Conservation (phyloP, 2,797 vertebrate species). For the Pangasius sanitwongsei region DNA sequence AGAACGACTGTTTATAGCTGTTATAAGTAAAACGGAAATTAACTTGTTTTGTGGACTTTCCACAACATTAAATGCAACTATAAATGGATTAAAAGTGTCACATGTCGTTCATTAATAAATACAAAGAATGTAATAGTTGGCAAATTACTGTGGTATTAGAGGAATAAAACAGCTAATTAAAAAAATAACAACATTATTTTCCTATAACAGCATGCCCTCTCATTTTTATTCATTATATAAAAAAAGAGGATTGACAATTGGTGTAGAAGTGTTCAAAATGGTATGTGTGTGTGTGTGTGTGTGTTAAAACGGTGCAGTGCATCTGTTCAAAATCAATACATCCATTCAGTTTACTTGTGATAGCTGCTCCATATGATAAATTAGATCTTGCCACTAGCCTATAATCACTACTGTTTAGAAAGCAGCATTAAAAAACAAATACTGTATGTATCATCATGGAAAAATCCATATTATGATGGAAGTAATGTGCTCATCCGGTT, state of each 20-base stretch:
- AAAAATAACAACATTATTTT: neutral
- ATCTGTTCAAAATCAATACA: constrained; percentile 35
- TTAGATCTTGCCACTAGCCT: neutral
- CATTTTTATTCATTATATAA: neutral
- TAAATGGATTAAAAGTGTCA: constrained; percentile 1
- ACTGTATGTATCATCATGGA: neutral
- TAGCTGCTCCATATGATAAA: neutral
- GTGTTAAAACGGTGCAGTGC: neutral
- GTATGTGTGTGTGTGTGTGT: neutral
- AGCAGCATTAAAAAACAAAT: constrained; percentile 5
- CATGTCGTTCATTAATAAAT: neutral
- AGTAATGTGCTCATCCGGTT: neutral
- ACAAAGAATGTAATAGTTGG: neutral
- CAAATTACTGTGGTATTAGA: neutral
- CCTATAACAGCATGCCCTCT: neutral
- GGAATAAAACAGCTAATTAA: neutral
- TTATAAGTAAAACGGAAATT: neutral
- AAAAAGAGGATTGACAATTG: neutral
- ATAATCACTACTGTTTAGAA: neutral
- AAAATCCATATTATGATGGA: neutral
- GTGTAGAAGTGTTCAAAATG: neutral
- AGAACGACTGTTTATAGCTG: neutral
- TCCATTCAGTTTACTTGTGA: constrained; percentile 3
- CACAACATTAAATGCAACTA: constrained; percentile 6
- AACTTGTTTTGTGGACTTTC: neutral